Evolutionary conservation across 2,113 vertebrate species (phyloP).

Genomic region (Passer montanus): DNA sequence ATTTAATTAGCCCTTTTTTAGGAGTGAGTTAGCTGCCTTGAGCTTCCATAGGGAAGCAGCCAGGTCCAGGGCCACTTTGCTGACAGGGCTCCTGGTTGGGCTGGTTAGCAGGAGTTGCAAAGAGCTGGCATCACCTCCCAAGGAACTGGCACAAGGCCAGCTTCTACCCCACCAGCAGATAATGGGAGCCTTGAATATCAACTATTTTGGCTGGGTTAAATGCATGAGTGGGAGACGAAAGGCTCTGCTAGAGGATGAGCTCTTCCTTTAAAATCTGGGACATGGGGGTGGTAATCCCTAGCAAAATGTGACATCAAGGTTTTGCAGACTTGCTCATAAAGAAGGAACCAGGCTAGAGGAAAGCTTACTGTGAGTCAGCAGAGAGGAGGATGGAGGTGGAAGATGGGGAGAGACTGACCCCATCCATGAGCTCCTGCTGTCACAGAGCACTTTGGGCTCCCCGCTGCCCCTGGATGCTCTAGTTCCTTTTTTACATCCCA

Average conservation of each 20-base stretch:
- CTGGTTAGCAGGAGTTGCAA: background rate
- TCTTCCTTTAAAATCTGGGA: background rate
- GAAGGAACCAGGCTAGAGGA: background rate
- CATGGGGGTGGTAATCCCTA: background rate
- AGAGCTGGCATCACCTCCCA: background rate
- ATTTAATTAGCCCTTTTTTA: conserved; percentile 22
- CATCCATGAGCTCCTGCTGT: background rate
- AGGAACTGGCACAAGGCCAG: background rate
- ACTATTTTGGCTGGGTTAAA: background rate
- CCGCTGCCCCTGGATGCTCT: background rate
- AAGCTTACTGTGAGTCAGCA: background rate
- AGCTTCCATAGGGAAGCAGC: background rate
- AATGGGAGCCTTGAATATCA: background rate
- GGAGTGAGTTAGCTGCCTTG: background rate
- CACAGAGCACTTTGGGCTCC: background rate
- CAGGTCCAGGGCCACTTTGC: background rate
- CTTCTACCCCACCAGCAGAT: background rate
- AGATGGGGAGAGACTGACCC: background rate
- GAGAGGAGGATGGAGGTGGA: background rate
- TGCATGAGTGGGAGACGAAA: background rate
- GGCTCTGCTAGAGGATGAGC: background rate
- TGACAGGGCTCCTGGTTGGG: background rate
- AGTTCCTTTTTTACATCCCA: background rate
- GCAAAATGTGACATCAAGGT: background rate
- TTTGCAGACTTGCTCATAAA: background rate